Base-by-base conservation (phyloP, 2,113 vertebrate species). In the Otocyon megalotis region DNA sequence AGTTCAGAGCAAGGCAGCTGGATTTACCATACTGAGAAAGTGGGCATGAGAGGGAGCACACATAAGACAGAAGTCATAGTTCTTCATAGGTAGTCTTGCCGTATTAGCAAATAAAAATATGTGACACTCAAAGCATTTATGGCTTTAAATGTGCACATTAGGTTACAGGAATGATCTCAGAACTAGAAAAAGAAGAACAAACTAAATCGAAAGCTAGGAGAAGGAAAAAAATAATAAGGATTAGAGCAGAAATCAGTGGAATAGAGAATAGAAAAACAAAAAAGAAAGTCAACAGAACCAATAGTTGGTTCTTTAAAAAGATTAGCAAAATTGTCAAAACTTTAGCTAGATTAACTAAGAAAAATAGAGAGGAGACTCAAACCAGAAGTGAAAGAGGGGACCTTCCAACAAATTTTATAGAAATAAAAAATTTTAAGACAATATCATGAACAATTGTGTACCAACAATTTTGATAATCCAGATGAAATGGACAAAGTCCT, bases 371-470 rank as follows among this genome's bases (percentile, higher is more conserved):
- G 30, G 37, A 56, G 26, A 10, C 8, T 82, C 35, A 65, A 90
- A 69, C 69, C 14, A 69, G 79, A 84, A 96, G 62, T 87, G 37
- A 89, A 90, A 76, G 54, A n/a, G 14, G 8, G 15, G 7, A 63
- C 0, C 15, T 60, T 48, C 65, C 85, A 65, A 77, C 50, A 15
- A 48, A 67, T 53, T 81, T 81, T 30, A 35, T 12, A 35, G 8
- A 83, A 94, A 83, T 62, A 93, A 95, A 90, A 87, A 80, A 93
- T 9, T 74, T 35, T 53, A 88, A 48, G 58, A 88, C 14, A 60
- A 76, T 48, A 54, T 4, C 30, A 79, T 17, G 19, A 48, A 43
- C 3, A 91, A 58, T 26, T 72, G 14, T 53, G 8, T 43, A 19
- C 22, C 54, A 63, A 90, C 2, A 72, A 94, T 62, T 28, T 28